phyloP scores from a whole-genome alignment of 2,888 invertebrate genomes.

The Dermolepida albohirtum region DNA sequence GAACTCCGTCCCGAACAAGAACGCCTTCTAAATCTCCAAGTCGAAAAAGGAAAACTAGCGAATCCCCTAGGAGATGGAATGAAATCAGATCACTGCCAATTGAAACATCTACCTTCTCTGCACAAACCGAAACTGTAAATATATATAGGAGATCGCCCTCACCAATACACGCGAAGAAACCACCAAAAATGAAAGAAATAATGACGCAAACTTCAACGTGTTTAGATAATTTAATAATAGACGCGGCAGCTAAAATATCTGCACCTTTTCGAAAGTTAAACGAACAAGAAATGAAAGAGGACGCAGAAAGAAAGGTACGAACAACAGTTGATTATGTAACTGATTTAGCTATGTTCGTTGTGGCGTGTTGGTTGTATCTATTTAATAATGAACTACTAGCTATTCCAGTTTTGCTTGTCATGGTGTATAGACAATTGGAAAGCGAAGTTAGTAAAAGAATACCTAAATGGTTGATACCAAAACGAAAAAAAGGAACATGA shows the following conservation, averaged over 20 bases:
- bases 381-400: slow-evolving; percentile 84
- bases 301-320: slow-evolving; percentile 76
- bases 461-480: slow-evolving; percentile 70
- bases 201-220: slow-evolving; percentile 63
- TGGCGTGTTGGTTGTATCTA: slow-evolving; percentile 85
- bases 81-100: slow-evolving; percentile 15
- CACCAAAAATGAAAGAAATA: slow-evolving; percentile 60
- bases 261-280: slow-evolving; percentile 50
- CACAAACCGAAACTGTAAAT: slow-evolving; percentile 25
- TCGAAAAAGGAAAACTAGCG: slow-evolving; percentile 33
- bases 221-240: slow-evolving; percentile 53
- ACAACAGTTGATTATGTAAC: slow-evolving; percentile 79
- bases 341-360: slow-evolving; percentile 78
- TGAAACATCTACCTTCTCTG: slow-evolving; percentile 33
- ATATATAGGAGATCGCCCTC: slow-evolving; percentile 45
- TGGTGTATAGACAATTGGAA: slow-evolving; percentile 82
- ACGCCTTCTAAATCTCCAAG: slow-evolving; percentile 49
- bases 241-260: slow-evolving; percentile 27
- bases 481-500: slow-evolving; percentile 39
- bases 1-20: slow-evolving; percentile 41
- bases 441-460: slow-evolving; percentile 72
- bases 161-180: slow-evolving; percentile 52
- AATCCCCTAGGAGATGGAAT: slow-evolving; percentile 34
- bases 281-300: slow-evolving; percentile 70
- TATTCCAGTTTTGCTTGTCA: slow-evolving; percentile 80